A percentile compares a stretch with the other conserved stretches of the same genome.
Conservation (phyloP, 2,797 vertebrate genomes). For the Macropodus opercularis region DNA sequence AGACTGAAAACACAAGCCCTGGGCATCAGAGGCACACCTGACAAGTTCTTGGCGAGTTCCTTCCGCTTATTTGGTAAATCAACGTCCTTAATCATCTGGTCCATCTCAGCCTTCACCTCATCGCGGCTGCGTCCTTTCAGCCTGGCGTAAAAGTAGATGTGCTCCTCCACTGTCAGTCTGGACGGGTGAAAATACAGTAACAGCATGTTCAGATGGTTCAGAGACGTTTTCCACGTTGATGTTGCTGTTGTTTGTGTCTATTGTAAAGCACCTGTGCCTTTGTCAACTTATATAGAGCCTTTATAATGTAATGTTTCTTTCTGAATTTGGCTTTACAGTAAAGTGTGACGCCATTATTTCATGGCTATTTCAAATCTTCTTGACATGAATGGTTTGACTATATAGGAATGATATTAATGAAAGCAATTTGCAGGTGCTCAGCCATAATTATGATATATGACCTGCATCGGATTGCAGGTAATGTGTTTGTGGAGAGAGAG, state of each 20-base stretch:
- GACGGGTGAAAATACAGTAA: conserved; percentile 14
- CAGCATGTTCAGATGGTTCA: background rate
- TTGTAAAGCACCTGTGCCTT: conserved; percentile 4
- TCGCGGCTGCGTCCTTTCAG: conserved; percentile 88
- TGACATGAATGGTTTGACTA: conserved; percentile 61
- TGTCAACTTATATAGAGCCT: background rate
- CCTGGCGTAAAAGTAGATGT: conserved; percentile 96
- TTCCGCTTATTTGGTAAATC: conserved; percentile 94
- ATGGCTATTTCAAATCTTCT: conserved; percentile 61
- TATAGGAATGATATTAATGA: conserved; percentile 72
- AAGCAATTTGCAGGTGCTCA: conserved; percentile 64
- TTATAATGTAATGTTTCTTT: background rate
- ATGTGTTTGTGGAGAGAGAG: conserved; percentile 50
- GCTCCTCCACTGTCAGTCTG: conserved; percentile 97
- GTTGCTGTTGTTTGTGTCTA: background rate
- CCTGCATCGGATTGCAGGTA: conserved; percentile 47
- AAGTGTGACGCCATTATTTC: conserved; percentile 32
- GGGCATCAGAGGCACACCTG: conserved; percentile 87
- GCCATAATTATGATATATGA: conserved; percentile 70
- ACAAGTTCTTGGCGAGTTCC: conserved; percentile 91
- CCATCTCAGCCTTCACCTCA: conserved; percentile 89
- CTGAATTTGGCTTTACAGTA: conserved; percentile 11
- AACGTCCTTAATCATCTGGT: conserved; percentile 93
- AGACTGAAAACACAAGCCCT: too few relatives aligned
- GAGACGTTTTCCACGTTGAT: too few relatives aligned